Percentiles rank a stretch among this genome's conserved stretches.
Evolutionary conservation across 1,140 invertebrate species (phyloP).

Genomic region (Pogonognathellus flavescens): DNA sequence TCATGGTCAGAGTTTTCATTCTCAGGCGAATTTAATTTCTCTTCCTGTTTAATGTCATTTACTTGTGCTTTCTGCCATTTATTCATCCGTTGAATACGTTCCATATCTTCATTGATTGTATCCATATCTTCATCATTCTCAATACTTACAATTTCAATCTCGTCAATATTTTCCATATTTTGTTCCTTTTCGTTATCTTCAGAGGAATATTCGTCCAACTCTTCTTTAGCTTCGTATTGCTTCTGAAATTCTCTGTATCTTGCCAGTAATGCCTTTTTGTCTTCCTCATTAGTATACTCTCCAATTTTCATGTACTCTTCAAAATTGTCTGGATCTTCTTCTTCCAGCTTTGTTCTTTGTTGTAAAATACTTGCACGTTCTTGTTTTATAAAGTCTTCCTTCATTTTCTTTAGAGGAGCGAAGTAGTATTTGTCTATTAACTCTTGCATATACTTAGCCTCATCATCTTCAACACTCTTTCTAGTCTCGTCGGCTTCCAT

Average conservation of each 20-base stretch:
- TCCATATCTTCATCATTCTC: background rate
- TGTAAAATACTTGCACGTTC: background rate
- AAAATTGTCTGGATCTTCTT: background rate
- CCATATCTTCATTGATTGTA: background rate
- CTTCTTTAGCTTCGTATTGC: background rate
- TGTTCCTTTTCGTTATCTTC: background rate
- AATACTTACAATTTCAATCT: background rate
- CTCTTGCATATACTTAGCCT: background rate
- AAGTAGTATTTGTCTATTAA: background rate
- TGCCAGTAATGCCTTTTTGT: background rate
- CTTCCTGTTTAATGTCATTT: too few relatives aligned
- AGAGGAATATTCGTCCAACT: too few relatives aligned
- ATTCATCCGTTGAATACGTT: background rate
- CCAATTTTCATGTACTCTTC: background rate
- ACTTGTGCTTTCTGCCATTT: background rate
- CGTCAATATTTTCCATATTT: background rate
- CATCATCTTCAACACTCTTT: constrained; percentile 7
- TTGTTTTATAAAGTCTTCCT: background rate
- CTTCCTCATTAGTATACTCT: constrained; percentile 15
- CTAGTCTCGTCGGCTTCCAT: background rate
- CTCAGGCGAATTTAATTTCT: too few relatives aligned
- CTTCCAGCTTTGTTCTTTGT: background rate
- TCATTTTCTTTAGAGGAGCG: background rate
- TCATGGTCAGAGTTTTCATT: too few relatives aligned
- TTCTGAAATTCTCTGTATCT: constrained; percentile 34